Conservation (phyloP, 2,113 vertebrate species). For the Pogona vitticeps region DNA sequence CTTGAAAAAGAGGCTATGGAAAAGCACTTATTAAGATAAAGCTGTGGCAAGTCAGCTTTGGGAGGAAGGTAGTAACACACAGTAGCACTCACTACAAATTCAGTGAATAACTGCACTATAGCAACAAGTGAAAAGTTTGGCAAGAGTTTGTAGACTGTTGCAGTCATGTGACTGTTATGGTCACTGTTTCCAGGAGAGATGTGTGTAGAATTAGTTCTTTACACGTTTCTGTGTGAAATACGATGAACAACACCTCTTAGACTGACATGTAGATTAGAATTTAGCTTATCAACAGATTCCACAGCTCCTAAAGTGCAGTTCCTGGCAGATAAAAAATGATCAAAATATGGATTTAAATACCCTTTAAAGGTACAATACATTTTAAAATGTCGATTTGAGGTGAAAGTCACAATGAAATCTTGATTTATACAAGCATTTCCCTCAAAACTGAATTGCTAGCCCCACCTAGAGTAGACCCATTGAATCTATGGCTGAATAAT, state of each 20-base stretch:
- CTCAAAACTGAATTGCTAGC: background rate
- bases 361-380: background rate
- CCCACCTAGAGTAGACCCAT: too few relatives aligned
- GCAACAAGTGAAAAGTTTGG: background rate
- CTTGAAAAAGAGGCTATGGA: constrained; percentile 24
- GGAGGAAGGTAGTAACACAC: background rate
- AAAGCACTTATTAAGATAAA: constrained; percentile 42
- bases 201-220: background rate
- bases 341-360: background rate
- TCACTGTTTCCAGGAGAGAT: background rate
- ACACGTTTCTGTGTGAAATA: background rate
- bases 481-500: too few relatives aligned
- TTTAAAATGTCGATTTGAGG: background rate
- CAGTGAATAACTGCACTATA: constrained; percentile 24
- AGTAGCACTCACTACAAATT: background rate
- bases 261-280: background rate
- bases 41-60: constrained; percentile 12
- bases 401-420: background rate
- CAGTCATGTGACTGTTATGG: background rate
- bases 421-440: background rate
- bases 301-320: background rate
- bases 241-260: background rate
- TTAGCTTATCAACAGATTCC: background rate
- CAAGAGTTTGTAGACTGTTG: background rate
- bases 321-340: background rate